Percentiles rank a stretch among this genome's conserved stretches.
These are phyloP conservation scores for Terrapene triunguis DNA, from an alignment of 2,113 vertebrate genomes.

Conservation along the genomic window DNA sequence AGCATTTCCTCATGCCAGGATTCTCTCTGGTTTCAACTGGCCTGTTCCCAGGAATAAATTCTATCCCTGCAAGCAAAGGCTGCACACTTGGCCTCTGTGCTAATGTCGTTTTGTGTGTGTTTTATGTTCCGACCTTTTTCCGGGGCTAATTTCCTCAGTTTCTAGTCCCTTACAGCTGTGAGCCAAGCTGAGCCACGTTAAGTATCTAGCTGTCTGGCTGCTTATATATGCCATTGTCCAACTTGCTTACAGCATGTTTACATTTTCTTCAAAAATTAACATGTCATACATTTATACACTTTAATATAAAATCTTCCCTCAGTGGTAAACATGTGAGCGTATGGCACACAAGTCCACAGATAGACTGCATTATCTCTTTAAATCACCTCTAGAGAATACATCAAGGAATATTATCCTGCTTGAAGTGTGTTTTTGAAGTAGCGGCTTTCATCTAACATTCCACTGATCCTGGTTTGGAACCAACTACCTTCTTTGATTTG, in stretches of 20 bases:
- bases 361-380: conserved; percentile 52
- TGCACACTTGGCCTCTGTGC: background rate
- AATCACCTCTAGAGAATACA: conserved; percentile 61
- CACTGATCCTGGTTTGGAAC: conserved; percentile 19
- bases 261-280: background rate
- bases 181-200: background rate
- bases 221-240: background rate
- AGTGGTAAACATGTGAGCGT: background rate
- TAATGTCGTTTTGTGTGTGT: background rate
- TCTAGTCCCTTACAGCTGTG: fast-evolving
- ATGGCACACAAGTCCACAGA: conserved; percentile 37
- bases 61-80: background rate
- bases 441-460: conserved; percentile 21
- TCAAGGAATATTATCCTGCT: conserved; percentile 54
- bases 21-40: background rate
- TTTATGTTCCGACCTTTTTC: background rate
- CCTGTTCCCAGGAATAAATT: background rate
- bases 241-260: background rate
- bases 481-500: background rate
- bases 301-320: background rate
- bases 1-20: background rate
- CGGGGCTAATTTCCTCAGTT: fast-evolving
- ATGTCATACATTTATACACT: background rate
- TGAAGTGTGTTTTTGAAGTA: conserved; percentile 62
- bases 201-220: background rate